Base-by-base conservation (phyloP, 2,888 invertebrate species). In the Ectropis crepuscularia region DNA sequence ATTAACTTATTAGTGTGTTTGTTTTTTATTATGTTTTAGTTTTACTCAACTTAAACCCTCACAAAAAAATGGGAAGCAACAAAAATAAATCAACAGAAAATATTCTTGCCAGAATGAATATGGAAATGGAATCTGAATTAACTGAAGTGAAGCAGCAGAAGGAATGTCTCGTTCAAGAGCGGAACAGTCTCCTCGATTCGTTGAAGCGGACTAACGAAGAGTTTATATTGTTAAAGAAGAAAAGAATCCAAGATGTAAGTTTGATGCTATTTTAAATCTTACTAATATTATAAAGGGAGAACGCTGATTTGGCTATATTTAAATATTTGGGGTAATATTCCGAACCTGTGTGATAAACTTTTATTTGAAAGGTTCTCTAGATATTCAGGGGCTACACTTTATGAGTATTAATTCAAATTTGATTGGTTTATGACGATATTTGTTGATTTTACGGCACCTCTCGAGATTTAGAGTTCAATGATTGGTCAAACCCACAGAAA, bases 161-260 rank as follows among this genome's bases (percentile, higher is more conserved):
- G 50, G 95, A 90, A 73, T 88, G 79, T 68, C 80, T 92, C 49
- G 86, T 82, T 74, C 91, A 89, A 65, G 94, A 93, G 88, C 94
- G 93, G 68, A 93, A 86, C 74, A 92, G 92, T 47, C 76, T 95
- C 50, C 88, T 94, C 16, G 95, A 96, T 71, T 96, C 96, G 72
- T 89, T 96, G 50, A 95, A 95, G 78, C 91, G 95, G 60, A 94
- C 96, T 37, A 96, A 96, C 76, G 95, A 95, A 67, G 97, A 97
- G 78, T 96, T 96, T 75, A 95, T 96, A 82, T 88, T 94, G 65
- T 85, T 97, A 74, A 96, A 97, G 82, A 95, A 95, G 73, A 97
- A 97, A 81, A 93, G 97, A 58, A 93, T 97, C 74, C 95, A 96
- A 83, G 97, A 97, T 89, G 95, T 97, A 85, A 96, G 96, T 93